A percentile compares a stretch with the other conserved stretches of the same genome.
phyloP scores from a whole-genome alignment of 2,888 invertebrate species.

The Elegia similella region DNA sequence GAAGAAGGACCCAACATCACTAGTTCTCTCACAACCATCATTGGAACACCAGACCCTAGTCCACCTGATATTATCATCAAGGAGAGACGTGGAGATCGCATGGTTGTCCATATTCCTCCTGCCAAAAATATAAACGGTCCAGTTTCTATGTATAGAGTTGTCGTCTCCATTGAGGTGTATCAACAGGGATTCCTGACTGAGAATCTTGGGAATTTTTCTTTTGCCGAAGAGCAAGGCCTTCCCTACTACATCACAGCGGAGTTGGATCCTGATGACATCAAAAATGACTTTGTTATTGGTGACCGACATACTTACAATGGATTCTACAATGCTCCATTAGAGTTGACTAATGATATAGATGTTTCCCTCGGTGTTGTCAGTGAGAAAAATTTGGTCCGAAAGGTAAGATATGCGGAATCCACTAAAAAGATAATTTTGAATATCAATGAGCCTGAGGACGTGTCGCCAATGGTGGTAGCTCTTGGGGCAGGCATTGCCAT shows the following conservation, averaged over 20 bases:
- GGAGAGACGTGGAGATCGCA: slow-evolving; percentile 81
- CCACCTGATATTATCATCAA: slow-evolving; percentile 86
- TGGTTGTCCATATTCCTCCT: slow-evolving; percentile 85
- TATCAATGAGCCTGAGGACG: slow-evolving; percentile 71
- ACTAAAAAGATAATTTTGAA: slow-evolving; percentile 77
- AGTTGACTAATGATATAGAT: slow-evolving; percentile 82
- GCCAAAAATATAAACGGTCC: slow-evolving; percentile 90
- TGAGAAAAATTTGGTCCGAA: slow-evolving; percentile 83
- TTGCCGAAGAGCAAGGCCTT: slow-evolving; percentile 84
- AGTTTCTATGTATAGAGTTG: slow-evolving; percentile 86
- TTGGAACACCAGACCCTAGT: slow-evolving; percentile 86
- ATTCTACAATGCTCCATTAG: slow-evolving; percentile 89
- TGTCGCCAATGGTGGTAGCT: slow-evolving; percentile 73
- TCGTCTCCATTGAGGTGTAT: slow-evolving; percentile 85
- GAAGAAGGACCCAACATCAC: slow-evolving; percentile 82
- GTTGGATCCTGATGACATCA: slow-evolving; percentile 84
- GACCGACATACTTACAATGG: slow-evolving; percentile 87
- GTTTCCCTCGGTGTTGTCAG: slow-evolving; percentile 88
- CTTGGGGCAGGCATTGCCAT: slow-evolving; percentile 85
- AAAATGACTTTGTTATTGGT: slow-evolving; percentile 88
- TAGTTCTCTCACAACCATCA: slow-evolving; percentile 84
- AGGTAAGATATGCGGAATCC: slow-evolving; percentile 84
- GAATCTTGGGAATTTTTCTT: slow-evolving; percentile 83
- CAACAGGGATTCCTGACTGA: slow-evolving; percentile 84
- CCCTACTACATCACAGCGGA: slow-evolving; percentile 93